These are phyloP conservation scores for Microtus oregoni DNA, from an alignment of 2,113 vertebrate species.

Conservation along the genomic window DNA sequence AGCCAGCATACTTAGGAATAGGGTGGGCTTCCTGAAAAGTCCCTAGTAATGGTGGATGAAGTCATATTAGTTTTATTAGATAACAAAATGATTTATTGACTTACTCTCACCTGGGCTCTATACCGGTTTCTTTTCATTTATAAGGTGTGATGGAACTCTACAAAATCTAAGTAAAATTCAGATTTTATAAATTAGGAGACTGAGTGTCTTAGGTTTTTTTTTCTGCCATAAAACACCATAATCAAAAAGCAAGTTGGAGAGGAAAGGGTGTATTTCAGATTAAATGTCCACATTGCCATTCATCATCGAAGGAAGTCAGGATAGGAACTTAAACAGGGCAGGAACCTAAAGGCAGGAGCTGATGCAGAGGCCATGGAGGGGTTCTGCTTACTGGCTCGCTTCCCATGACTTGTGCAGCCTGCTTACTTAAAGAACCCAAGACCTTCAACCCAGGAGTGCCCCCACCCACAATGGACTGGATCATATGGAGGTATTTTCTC, in stretches of 20 bases:
- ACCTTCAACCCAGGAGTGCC: neutral
- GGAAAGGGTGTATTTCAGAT: neutral
- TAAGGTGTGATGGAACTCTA: neutral
- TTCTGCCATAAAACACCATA: neutral
- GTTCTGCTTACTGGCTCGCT: neutral
- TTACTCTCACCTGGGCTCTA: neutral
- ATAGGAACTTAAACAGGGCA: neutral
- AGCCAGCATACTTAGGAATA: neutral
- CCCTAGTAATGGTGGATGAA: neutral
- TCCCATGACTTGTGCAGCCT: neutral
- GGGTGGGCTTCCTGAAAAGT: neutral
- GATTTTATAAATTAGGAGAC: neutral
- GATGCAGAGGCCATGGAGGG: neutral
- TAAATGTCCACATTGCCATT: neutral
- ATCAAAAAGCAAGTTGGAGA: neutral
- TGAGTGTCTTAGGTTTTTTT: neutral
- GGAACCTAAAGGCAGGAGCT: neutral
- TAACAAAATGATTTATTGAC: neutral
- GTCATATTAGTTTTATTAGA: neutral
- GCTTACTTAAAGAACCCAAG: neutral
- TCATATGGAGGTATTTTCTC: neutral
- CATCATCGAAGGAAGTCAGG: neutral
- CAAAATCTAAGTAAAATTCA: neutral
- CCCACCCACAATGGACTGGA: neutral
- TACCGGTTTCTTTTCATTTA: neutral